Conservation (phyloP, 2,888 invertebrate species). For the Podabrus alpinus region DNA sequence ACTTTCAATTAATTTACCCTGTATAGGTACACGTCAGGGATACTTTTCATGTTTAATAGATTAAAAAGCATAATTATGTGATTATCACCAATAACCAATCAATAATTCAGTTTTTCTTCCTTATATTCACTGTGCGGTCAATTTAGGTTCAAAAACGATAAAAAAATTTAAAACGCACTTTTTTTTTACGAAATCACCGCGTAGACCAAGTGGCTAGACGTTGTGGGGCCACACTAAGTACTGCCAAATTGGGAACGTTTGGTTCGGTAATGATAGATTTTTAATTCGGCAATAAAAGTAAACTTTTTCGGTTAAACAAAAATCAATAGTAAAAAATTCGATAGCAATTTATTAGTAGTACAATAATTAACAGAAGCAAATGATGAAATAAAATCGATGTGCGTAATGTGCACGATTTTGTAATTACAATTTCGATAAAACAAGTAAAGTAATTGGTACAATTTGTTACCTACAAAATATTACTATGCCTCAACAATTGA, state of each 20-base stretch:
- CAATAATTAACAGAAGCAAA: background rate
- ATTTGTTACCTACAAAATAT: background rate
- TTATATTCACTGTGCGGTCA: background rate
- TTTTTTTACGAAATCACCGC: background rate
- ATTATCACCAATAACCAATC: background rate
- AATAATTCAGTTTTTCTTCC: background rate
- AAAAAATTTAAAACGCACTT: background rate
- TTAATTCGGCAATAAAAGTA: background rate
- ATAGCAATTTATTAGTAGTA: background rate
- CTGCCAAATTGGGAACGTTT: background rate
- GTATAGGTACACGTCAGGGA: background rate
- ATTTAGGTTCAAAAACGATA: background rate
- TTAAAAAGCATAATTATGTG: background rate
- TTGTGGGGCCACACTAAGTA: background rate
- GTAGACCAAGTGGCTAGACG: background rate
- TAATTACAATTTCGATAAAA: background rate
- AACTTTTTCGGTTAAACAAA: background rate
- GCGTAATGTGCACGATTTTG: background rate
- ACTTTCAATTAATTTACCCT: background rate
- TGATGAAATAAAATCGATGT: background rate
- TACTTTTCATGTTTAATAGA: background rate
- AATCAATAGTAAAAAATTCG: background rate
- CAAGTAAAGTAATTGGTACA: background rate
- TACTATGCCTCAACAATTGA: background rate
- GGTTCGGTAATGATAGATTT: background rate